phyloP scores from a whole-genome alignment of 2,797 vertebrate species.

The Scyliorhinus canicula region DNA sequence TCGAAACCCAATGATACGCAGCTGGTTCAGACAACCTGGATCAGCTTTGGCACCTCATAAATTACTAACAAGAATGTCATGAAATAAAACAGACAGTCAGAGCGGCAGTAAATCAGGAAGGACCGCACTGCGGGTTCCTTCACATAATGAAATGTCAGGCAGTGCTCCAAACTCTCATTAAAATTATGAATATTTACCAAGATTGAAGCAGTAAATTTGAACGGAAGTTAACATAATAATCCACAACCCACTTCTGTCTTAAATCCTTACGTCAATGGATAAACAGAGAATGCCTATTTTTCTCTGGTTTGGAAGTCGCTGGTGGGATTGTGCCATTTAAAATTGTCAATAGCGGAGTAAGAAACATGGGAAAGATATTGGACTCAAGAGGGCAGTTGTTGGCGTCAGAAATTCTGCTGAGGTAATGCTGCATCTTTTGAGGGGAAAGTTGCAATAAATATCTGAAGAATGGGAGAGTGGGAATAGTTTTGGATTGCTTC shows the following conservation, averaged over 20 bases:
- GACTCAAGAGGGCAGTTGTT: not conserved
- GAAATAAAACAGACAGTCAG: slow-evolving; percentile 2
- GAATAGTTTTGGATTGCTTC: too few species aligned
- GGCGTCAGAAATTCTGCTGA: not conserved
- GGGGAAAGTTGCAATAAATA: not conserved
- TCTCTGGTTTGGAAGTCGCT: not conserved
- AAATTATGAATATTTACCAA: slow-evolving; percentile 30
- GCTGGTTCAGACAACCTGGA: not conserved
- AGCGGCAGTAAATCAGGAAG: not conserved
- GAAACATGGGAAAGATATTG: not conserved
- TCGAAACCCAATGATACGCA: not conserved
- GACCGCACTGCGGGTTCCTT: not conserved
- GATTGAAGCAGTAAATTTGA: not conserved
- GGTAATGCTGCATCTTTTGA: not conserved
- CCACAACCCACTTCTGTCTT: too few species aligned
- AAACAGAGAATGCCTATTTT: not conserved
- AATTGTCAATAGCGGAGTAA: not conserved
- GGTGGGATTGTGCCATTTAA: not conserved
- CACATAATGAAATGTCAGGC: not conserved
- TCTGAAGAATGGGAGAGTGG: not conserved
- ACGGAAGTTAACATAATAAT: not conserved
- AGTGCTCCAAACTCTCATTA: slow-evolving; percentile 10
- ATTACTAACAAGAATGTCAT: slow-evolving; percentile 11
- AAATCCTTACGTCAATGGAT: not conserved
- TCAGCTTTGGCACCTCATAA: not conserved